Percentiles rank a stretch among this genome's conserved stretches.
Conservation (phyloP, 2,113 vertebrate genomes). For the Catharus bicknelli region DNA sequence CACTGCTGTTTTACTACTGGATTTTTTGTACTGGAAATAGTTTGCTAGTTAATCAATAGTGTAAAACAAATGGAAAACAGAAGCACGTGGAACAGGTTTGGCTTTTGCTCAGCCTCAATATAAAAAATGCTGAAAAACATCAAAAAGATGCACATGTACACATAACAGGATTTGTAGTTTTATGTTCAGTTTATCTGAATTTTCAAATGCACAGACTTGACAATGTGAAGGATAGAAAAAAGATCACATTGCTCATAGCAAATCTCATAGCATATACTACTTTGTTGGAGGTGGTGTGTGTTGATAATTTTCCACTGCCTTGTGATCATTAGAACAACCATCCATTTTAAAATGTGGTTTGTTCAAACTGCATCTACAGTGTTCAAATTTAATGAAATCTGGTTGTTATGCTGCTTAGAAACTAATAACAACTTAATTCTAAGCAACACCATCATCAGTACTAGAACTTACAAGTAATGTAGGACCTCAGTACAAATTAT, state of each 20-base stretch:
- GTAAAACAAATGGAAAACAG: neutral
- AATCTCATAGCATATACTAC: neutral
- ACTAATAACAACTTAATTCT: neutral
- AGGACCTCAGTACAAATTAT: neutral
- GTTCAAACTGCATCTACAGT: neutral
- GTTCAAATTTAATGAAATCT: neutral
- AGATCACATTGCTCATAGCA: neutral
- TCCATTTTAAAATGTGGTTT: neutral
- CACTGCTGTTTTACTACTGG: neutral
- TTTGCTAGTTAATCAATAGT: constrained; percentile 12
- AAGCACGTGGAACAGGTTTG: neutral
- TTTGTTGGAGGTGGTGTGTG: neutral
- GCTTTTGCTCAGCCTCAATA: neutral
- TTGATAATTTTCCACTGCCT: neutral
- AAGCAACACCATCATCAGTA: neutral
- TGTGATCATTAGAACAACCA: neutral
- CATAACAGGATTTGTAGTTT: neutral
- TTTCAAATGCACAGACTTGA: neutral
- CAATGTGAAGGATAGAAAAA: neutral
- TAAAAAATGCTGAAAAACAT: neutral
- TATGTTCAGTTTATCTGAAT: neutral
- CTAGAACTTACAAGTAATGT: neutral
- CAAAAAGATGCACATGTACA: neutral
- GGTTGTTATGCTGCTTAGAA: neutral
- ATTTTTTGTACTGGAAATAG: neutral